Percentiles rank a stretch among this genome's conserved stretches.
Conservation (phyloP, 2,113 vertebrate genomes). For the Chlorocebus sabaeus region DNA sequence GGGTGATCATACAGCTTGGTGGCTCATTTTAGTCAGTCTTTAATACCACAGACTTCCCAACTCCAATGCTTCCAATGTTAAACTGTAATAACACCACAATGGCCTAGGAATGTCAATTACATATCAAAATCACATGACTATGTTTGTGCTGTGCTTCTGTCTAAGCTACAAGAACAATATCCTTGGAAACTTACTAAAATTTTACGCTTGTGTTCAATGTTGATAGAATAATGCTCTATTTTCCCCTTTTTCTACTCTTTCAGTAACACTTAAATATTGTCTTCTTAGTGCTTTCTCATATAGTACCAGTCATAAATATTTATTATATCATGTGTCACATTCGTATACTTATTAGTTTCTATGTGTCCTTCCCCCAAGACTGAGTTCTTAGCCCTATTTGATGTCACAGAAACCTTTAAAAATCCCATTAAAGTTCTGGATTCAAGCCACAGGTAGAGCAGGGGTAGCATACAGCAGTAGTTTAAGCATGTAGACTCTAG, state of each 20-base stretch:
- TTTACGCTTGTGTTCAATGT: background rate
- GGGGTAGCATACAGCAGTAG: background rate
- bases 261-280: background rate
- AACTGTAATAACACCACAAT: background rate
- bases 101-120: background rate
- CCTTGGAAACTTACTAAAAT: background rate
- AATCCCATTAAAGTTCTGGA: background rate
- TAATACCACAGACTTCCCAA: background rate
- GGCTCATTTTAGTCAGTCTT: background rate
- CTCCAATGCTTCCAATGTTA: background rate
- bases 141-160: background rate
- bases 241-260: background rate
- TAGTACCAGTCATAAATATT: background rate
- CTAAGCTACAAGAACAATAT: background rate
- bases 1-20: too few relatives aligned
- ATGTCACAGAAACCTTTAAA: background rate
- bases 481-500: background rate
- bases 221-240: background rate
- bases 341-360: background rate
- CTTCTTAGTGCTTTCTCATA: background rate
- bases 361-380: background rate
- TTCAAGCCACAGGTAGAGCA: background rate
- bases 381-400: slow-evolving; percentile 35
- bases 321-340: background rate
- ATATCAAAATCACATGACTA: background rate